Conservation (phyloP, 2,888 invertebrate genomes). For the Leucania comma region DNA sequence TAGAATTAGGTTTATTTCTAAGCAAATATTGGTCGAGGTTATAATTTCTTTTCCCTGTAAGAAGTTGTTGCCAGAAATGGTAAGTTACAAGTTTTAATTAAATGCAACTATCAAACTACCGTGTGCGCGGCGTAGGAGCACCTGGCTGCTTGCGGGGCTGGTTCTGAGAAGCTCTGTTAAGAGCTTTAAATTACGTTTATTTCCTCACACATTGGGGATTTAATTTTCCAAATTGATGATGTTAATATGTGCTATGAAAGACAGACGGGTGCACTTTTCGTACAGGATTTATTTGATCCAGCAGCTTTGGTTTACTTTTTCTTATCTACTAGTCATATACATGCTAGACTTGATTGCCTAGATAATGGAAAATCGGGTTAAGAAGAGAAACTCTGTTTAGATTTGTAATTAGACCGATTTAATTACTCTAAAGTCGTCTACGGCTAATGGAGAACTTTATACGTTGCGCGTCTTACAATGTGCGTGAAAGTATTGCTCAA, state of each 20-base stretch:
- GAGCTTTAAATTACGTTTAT: neutral
- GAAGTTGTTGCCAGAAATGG: neutral
- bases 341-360: neutral
- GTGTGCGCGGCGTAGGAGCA: slow-evolving; percentile 11
- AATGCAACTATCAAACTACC: slow-evolving; percentile 9
- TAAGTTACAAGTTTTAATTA: slow-evolving; percentile 31
- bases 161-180: neutral
- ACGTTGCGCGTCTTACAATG: slow-evolving; percentile 24
- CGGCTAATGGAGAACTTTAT: slow-evolving; percentile 18
- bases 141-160: neutral
- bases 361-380: slow-evolving; percentile 11
- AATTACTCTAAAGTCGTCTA: slow-evolving; percentile 18
- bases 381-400: slow-evolving; percentile 18
- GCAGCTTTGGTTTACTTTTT: neutral
- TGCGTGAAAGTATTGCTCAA: slow-evolving; percentile 27
- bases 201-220: neutral
- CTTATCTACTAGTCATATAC: too few species aligned
- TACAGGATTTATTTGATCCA: neutral
- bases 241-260: neutral
- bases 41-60: neutral
- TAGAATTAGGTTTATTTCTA: too few species aligned
- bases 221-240: neutral
- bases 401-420: slow-evolving; percentile 34
- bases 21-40: neutral
- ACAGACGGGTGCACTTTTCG: neutral